Base-by-base conservation (phyloP, 2,888 invertebrate genomes). In the Pimpla rufipes region DNA sequence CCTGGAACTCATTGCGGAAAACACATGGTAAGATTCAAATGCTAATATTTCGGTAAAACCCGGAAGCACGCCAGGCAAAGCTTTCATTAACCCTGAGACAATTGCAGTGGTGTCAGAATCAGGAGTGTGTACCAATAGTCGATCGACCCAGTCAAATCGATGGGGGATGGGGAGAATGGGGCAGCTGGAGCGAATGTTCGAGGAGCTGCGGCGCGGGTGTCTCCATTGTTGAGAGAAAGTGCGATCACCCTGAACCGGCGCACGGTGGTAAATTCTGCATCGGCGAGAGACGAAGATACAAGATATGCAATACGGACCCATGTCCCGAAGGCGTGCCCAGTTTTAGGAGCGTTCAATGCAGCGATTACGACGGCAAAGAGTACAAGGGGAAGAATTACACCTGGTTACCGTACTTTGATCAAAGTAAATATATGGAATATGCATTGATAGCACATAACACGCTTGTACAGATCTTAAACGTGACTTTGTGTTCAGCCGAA, bases 1-100 rank as follows among this genome's bases (percentile, higher is more conserved):
- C 97, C 97, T 10, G 98, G 98, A 21, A 98, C 98, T 13, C 95
- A 96, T 83, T 98, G 98, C 91, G 98, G 97, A 6, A 95, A 95
- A 88, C 96, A 97, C 92, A 97, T 96, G 96, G 98, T 97, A 91
- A 57, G n/a, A 37, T 71, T 42, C 52, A 52, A 2, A 52, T 21
- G 47, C 10, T 18, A 13, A 62, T 70, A n/a, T 47, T 45, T 35
- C n/a, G 4, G 6, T 18, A 57, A 57, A 67, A 29, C 4, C 16
- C 8, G 23, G 13, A 67, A 45, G 11, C 8, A 16, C 29, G 21
- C 0, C 0, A 47, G 2, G 5, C 11, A 40, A 68, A n/a, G 16
- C 59, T 47, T 68, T 74, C 3, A 78, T 74, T 64, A 67, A 82
- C n/a, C 50, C 6, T 18, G 59, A 21, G 21, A n/a, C 52, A 0